Percentiles rank a stretch among this genome's conserved stretches.
These are phyloP conservation scores for Beris chalybata DNA, from an alignment of 2,888 invertebrate genomes.

Conservation along the genomic window DNA sequence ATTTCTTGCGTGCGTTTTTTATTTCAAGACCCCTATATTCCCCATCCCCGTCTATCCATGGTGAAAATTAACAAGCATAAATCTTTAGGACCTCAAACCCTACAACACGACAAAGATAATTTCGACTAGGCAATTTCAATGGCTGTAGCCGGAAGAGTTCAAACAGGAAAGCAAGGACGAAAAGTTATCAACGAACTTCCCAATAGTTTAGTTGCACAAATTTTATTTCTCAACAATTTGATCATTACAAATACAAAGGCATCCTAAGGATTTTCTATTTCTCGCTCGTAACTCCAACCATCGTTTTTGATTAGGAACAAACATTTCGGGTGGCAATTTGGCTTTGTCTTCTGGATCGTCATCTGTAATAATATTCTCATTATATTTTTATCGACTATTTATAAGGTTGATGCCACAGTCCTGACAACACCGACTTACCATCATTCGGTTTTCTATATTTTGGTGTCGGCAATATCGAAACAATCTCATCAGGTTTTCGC, in stretches of 20 bases:
- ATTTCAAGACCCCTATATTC: too few relatives aligned
- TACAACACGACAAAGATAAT: too few relatives aligned
- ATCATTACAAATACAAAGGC: constrained; percentile 38
- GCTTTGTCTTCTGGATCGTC: constrained; percentile 59
- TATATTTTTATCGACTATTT: constrained; percentile 1
- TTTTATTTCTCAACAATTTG: constrained; percentile 11
- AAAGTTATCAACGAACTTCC: too few relatives aligned
- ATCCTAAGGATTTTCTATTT: constrained; percentile 46
- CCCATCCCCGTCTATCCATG: too few relatives aligned
- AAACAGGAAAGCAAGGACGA: too few relatives aligned
- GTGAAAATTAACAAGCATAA: too few relatives aligned
- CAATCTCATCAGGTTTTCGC: constrained; percentile 80
- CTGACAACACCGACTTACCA: constrained; percentile 27
- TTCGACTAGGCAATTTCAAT: too few relatives aligned
- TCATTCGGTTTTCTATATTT: constrained; percentile 45
- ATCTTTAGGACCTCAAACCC: too few relatives aligned
- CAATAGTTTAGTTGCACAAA: too few relatives aligned
- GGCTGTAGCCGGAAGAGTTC: too few relatives aligned
- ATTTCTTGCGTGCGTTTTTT: too few relatives aligned
- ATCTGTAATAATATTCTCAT: constrained; percentile 46
- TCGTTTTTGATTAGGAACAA: constrained; percentile 87
- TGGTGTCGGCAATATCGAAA: constrained; percentile 67
- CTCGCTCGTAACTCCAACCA: constrained; percentile 79
- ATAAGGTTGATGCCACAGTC: too few relatives aligned
- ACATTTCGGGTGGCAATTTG: constrained; percentile 88